phyloP scores from a whole-genome alignment of 1,140 invertebrate genomes.

The Homalodisca vitripennis region DNA sequence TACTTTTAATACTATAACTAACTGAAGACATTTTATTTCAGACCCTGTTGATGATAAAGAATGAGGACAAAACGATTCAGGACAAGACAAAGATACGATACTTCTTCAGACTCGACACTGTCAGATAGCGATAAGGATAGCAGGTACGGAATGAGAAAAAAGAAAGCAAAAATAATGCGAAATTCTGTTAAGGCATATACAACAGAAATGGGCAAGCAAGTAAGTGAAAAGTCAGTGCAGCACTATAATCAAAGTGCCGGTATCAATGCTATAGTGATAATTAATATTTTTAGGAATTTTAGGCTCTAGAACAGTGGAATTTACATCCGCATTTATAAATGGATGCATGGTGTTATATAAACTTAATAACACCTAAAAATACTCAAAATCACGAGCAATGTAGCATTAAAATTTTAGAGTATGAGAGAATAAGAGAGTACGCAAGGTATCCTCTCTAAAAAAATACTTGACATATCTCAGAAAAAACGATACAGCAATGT shows the following conservation, averaged over 20 bases:
- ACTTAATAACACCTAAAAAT: background rate
- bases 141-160: background rate
- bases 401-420: background rate
- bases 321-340: background rate
- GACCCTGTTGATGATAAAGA: background rate
- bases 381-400: background rate
- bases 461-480: constrained; percentile 17
- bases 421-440: background rate
- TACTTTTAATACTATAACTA: too few species aligned
- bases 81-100: background rate
- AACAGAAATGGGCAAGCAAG: background rate
- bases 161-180: background rate
- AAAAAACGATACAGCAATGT: background rate
- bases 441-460: background rate
- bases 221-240: background rate
- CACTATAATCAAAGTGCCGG: background rate
- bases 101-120: background rate
- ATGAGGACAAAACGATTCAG: background rate
- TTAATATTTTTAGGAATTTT: background rate
- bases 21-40: background rate
- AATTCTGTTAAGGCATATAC: background rate
- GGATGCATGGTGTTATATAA: background rate
- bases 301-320: background rate
- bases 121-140: background rate
- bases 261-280: background rate